Conservation (phyloP, 2,113 vertebrate genomes). For the Osmerus eperlanus region DNA sequence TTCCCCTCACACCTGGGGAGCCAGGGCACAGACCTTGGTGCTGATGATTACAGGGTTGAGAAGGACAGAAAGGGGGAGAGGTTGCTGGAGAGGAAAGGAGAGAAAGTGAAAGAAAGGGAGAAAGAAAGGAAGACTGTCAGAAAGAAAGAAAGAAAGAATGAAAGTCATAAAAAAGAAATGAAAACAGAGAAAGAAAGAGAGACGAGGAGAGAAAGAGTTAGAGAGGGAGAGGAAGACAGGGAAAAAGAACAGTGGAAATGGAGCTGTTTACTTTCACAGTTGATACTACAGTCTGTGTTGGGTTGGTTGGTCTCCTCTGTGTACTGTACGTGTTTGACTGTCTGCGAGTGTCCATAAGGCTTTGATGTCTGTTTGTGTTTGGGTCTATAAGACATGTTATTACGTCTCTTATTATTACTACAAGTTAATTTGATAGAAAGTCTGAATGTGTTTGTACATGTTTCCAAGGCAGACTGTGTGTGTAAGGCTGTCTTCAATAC, state of each 20-base stretch:
- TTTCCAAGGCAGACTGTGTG: constrained; percentile 10
- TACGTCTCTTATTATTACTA: background rate
- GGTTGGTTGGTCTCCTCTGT: too few species aligned
- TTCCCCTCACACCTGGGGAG: constrained; percentile 66
- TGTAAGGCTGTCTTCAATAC: background rate
- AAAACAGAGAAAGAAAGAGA: background rate
- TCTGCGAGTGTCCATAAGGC: too few species aligned
- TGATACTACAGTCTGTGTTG: background rate
- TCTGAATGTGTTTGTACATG: constrained; percentile 27
- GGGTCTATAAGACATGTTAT: background rate
- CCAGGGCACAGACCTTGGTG: constrained; percentile 45
- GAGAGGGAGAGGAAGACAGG: background rate
- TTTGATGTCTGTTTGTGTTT: background rate
- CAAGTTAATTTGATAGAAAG: background rate
- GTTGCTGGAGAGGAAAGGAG: background rate
- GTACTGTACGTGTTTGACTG: too few species aligned
- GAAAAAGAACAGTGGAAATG: background rate
- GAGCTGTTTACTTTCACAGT: background rate
- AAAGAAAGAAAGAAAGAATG: background rate
- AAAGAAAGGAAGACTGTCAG: background rate
- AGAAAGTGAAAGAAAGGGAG: background rate
- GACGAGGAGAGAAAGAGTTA: background rate
- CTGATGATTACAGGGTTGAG: constrained; percentile 33
- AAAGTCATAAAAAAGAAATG: background rate
- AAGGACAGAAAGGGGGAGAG: background rate